Conservation (phyloP, 1,140 invertebrate genomes). For the Drosophila nigromelanica region DNA sequence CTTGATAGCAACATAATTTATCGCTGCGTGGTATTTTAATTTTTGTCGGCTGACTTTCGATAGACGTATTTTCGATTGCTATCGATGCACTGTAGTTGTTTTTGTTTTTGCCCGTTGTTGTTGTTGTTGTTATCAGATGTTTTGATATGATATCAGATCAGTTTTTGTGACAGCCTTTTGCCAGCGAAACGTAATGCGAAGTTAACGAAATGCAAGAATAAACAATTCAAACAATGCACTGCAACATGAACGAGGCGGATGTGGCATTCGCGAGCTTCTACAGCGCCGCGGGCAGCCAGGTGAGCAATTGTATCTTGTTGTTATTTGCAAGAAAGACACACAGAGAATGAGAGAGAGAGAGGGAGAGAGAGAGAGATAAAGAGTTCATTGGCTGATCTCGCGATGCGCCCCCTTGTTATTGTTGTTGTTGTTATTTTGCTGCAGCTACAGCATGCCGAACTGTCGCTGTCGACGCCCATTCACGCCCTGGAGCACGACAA, state of each 20-base stretch:
- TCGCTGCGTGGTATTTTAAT: background rate
- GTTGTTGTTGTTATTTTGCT: constrained; percentile 28
- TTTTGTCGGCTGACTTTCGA: constrained; percentile 9
- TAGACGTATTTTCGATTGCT: background rate
- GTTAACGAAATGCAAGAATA: constrained; percentile 45
- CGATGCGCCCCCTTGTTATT: constrained; percentile 18
- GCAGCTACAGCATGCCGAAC: constrained; percentile 50
- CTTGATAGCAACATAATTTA: background rate
- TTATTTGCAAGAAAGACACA: background rate
- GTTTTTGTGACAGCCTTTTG: constrained; percentile 19
- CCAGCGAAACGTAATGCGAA: constrained; percentile 46
- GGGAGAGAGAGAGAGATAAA: constrained; percentile 40
- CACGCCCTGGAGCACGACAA: constrained; percentile 61
- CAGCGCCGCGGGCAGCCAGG: constrained; percentile 52
- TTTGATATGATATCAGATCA: constrained; percentile 55
- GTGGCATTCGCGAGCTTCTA: constrained; percentile 58
- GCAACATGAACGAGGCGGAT: constrained; percentile 68
- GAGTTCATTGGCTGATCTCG: constrained; percentile 22
- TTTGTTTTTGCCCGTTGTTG: constrained; percentile 17
- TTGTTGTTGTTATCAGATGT: constrained; percentile 50
- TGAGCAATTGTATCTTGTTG: constrained; percentile 42
- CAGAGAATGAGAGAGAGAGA: constrained; percentile 11
- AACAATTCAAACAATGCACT: constrained; percentile 40
- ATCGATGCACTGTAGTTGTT: constrained; percentile 37
- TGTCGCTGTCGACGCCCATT: constrained; percentile 68